A percentile compares a stretch with the other conserved stretches of the same genome.
These are phyloP conservation scores for Ptiloglossa arizonensis DNA, from an alignment of 1,140 invertebrate species.

Conservation along the genomic window DNA sequence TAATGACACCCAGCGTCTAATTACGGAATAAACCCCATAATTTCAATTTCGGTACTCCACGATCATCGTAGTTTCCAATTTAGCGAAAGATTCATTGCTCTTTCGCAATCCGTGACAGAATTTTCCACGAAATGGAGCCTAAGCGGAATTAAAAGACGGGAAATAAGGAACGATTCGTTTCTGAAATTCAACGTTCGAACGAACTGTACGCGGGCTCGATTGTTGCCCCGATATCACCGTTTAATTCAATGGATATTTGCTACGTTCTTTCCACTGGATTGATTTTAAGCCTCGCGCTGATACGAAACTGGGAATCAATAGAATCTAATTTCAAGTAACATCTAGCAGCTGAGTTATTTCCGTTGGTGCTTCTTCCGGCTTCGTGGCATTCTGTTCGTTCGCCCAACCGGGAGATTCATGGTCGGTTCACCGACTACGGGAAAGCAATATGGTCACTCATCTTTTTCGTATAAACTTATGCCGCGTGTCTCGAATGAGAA, in stretches of 20 bases:
- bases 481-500: constrained; percentile 32
- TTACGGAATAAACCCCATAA: too few relatives aligned
- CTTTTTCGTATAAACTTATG: constrained; percentile 31
- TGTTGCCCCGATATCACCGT: background rate
- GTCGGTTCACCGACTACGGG: background rate
- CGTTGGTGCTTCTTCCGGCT: background rate
- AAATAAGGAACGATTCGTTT: background rate
- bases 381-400: background rate
- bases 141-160: too few relatives aligned
- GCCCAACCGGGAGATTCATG: constrained; percentile 15
- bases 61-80: too few relatives aligned
- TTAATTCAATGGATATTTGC: constrained; percentile 27
- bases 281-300: constrained; percentile 13
- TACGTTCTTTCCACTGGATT: constrained; percentile 1
- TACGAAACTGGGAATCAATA: constrained; percentile 25
- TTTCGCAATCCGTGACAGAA: too few relatives aligned
- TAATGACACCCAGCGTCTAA: too few relatives aligned
- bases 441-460: constrained; percentile 38
- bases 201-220: background rate
- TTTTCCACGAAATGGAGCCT: too few relatives aligned
- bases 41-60: too few relatives aligned
- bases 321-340: constrained; percentile 41
- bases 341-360: constrained; percentile 4
- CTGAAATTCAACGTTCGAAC: too few relatives aligned
- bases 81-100: too few relatives aligned